Percentiles rank a stretch among this genome's conserved stretches.
phyloP scores from a whole-genome alignment of 2,113 vertebrate genomes.

The Lamprotornis superbus region DNA sequence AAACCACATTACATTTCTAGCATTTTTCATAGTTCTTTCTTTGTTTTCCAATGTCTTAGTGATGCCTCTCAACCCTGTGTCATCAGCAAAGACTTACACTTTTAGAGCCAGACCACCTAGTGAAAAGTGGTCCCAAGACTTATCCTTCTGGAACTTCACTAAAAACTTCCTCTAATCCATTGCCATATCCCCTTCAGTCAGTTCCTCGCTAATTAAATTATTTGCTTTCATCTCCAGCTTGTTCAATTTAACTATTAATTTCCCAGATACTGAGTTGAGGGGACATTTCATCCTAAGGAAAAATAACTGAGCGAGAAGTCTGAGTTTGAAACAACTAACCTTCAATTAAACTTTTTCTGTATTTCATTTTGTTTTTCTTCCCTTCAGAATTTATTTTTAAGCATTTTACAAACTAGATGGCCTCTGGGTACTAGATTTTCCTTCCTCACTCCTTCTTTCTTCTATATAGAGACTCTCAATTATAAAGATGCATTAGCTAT shows the following conservation, averaged over 20 bases:
- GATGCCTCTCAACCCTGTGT: not conserved
- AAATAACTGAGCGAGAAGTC: not conserved
- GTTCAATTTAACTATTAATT: not conserved
- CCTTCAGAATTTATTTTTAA: not conserved
- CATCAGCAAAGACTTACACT: not conserved
- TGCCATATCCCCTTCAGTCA: not conserved
- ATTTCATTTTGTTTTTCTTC: not conserved
- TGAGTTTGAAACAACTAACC: not conserved
- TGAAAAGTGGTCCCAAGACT: not conserved
- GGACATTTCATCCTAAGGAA: not conserved
- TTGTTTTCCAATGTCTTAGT: not conserved
- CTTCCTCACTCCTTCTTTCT: not conserved
- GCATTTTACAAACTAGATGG: not conserved
- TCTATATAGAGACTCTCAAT: not conserved
- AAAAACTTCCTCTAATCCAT: not conserved
- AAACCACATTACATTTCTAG: not conserved
- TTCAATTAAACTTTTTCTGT: not conserved
- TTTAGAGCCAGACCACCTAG: not conserved
- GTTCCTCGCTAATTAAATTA: not conserved
- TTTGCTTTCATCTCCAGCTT: conserved; percentile 1
- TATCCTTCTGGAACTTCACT: not conserved
- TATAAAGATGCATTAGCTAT: not conserved
- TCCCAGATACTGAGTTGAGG: not conserved
- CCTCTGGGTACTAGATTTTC: not conserved
- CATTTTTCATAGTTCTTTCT: not conserved